Base-by-base conservation (phyloP, 2,888 invertebrate genomes). In the Dolichomitus sp. region DNA sequence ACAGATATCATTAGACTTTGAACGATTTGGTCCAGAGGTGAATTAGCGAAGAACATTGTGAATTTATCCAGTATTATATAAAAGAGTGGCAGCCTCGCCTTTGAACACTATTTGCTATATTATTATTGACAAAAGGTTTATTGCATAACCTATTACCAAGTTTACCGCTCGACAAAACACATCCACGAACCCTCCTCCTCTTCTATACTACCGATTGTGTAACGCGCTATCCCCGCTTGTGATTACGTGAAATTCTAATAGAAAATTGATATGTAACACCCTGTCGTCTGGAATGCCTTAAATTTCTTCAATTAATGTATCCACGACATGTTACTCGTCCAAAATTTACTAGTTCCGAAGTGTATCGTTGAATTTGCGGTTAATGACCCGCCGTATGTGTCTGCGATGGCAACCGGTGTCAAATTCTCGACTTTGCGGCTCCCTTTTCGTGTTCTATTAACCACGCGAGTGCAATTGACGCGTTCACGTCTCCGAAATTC, bases 61-160 rank as follows among this genome's bases (percentile, higher is more conserved):
- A 59, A 59, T 65, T 37, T 72, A 42, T 75, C 52, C 54, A 19
- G 14, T 14, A 63, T 81, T 81, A 77, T 61, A 72, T 37, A 59
- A 59, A 77, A 73, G 69, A 17, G 19, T 5, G 72, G 42, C 68
- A 68, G 48, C 72, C n/a, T n/a, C n/a, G 59, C 59, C 37, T 33
- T 59, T 61, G 59, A 19, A 79, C 12, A 45, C 37, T 11, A 6
- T 30, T 33, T 9, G 23, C 40, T n/a, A 19, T 65, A 30, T 74
- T 74, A 79, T 65, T 79, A 81, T 77, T 54, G 77, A 81, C 72
- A 77, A 81, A 73, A 57, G 77, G 77, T 61, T 73, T 33, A 61
- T 81, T 81, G 54, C 77, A 70, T 77, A 81, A 81, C 72, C 66
- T 57, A 48, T 66, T 59, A 33, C 42, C 66, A 37, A 54, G 40